phyloP scores from a whole-genome alignment of 35 echinoderm and acorn worm species.

The Stichopus chloronotus region DNA sequence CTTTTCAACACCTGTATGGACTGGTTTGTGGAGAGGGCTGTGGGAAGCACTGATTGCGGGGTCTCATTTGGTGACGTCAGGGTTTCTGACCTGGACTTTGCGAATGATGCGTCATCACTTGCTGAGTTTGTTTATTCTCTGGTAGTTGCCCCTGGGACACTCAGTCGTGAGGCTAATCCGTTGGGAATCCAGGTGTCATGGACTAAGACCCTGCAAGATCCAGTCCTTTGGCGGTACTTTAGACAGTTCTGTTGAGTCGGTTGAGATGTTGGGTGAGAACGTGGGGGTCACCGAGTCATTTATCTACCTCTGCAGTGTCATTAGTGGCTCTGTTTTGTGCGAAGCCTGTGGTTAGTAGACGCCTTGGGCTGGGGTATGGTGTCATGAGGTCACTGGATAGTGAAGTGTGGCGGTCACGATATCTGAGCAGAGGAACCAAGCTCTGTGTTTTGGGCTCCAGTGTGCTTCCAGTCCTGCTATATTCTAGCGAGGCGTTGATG shows the following conservation, averaged over 20 bases:
- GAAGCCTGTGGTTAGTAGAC: slow-evolving; percentile 55
- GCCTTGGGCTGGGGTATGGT: slow-evolving; percentile 20
- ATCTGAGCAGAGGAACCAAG: slow-evolving; percentile 45
- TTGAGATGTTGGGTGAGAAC: slow-evolving; percentile 15
- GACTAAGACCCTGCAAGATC: background rate
- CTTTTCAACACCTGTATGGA: slow-evolving; percentile 60
- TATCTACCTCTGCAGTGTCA: slow-evolving; percentile 31
- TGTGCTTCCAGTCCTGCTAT: slow-evolving; percentile 47
- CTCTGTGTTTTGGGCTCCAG: background rate
- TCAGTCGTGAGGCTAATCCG: slow-evolving; percentile 31
- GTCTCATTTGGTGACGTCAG: slow-evolving; percentile 26
- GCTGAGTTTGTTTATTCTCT: slow-evolving; percentile 33
- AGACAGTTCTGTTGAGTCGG: slow-evolving; percentile 23
- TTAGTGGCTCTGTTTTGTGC: slow-evolving; percentile 15
- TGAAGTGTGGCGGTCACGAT: slow-evolving; percentile 41
- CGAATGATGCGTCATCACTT: slow-evolving; percentile 39
- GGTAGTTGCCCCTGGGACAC: slow-evolving; percentile 20
- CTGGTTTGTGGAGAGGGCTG: slow-evolving; percentile 40
- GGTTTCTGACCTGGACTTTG: slow-evolving; percentile 36
- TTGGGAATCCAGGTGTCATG: slow-evolving; percentile 33
- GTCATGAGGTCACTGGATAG: slow-evolving; percentile 58
- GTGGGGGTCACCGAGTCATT: slow-evolving; percentile 11
- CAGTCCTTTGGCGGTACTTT: slow-evolving; percentile 3
- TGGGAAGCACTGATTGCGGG: background rate
- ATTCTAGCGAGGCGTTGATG: slow-evolving; percentile 46